These are phyloP conservation scores for Zapornia atra DNA, from an alignment of 2,113 vertebrate genomes.

Conservation along the genomic window DNA sequence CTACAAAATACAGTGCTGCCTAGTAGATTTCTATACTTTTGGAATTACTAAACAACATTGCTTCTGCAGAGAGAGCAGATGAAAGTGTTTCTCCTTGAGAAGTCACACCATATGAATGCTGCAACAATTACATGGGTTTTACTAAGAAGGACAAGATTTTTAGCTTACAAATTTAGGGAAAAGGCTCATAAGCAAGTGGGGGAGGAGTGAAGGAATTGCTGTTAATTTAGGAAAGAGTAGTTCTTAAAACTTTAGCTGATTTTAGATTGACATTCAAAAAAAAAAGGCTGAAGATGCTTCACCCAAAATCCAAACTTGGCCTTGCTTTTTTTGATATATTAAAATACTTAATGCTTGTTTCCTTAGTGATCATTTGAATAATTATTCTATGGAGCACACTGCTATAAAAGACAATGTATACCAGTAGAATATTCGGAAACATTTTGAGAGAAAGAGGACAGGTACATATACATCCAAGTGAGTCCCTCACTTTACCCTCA, in stretches of 20 bases:
- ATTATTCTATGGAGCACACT: background rate
- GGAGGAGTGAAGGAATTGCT: background rate
- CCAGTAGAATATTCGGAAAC: background rate
- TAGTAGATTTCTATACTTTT: background rate
- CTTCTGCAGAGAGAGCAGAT: background rate
- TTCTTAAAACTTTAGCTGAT: background rate
- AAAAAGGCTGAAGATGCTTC: background rate
- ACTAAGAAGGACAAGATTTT: background rate
- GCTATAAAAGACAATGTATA: background rate
- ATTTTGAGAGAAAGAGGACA: background rate
- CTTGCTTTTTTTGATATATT: background rate
- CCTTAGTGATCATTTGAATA: background rate
- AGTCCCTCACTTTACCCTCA: background rate
- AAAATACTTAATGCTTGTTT: background rate
- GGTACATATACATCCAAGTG: fast-evolving
- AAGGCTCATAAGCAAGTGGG: fast-evolving
- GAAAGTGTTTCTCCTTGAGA: background rate
- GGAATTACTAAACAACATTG: background rate
- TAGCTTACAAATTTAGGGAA: background rate
- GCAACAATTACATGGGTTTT: background rate
- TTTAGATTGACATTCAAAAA: background rate
- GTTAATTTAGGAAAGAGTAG: background rate
- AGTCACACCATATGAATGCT: background rate
- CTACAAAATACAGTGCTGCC: background rate
- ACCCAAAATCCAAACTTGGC: background rate